Percentiles rank a stretch among this genome's conserved stretches.
phyloP scores from a whole-genome alignment of 2,797 vertebrate genomes.

The Hydrocynus forskahlii region DNA sequence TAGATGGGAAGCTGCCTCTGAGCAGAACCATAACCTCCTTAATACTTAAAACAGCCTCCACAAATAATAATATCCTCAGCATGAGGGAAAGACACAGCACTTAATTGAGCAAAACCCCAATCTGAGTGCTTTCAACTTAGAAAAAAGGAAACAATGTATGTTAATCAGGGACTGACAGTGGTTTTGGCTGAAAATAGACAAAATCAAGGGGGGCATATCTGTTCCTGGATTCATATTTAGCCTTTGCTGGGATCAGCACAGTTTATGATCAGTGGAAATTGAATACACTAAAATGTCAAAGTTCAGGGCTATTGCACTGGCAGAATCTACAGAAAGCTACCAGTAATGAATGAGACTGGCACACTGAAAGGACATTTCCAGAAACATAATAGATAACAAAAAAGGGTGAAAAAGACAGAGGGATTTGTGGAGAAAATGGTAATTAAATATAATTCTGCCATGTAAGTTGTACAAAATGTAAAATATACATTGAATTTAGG shows the following conservation, averaged over 20 bases:
- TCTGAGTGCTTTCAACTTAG: conserved; percentile 37
- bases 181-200: conserved; percentile 27
- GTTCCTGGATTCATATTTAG: conserved; percentile 15
- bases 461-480: conserved; percentile 14
- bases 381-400: conserved; percentile 13
- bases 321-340: conserved; percentile 3
- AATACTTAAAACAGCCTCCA: conserved; percentile 46
- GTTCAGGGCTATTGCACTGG: conserved; percentile 24
- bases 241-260: conserved; percentile 13
- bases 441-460: background rate
- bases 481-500: background rate
- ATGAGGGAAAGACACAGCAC: conserved; percentile 46
- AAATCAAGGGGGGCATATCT: conserved; percentile 26
- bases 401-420: background rate
- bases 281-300: conserved; percentile 35
- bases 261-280: conserved; percentile 31
- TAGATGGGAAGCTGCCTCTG: background rate
- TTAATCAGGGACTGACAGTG: conserved; percentile 30
- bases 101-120: conserved; percentile 35
- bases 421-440: background rate
- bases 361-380: conserved; percentile 23
- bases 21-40: conserved; percentile 31
- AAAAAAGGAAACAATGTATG: conserved; percentile 13
- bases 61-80: conserved; percentile 38
- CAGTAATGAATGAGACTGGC: conserved; percentile 1